Evolutionary conservation across 2,113 vertebrate genomes (phyloP).

Genomic region (Siniperca chuatsi): DNA sequence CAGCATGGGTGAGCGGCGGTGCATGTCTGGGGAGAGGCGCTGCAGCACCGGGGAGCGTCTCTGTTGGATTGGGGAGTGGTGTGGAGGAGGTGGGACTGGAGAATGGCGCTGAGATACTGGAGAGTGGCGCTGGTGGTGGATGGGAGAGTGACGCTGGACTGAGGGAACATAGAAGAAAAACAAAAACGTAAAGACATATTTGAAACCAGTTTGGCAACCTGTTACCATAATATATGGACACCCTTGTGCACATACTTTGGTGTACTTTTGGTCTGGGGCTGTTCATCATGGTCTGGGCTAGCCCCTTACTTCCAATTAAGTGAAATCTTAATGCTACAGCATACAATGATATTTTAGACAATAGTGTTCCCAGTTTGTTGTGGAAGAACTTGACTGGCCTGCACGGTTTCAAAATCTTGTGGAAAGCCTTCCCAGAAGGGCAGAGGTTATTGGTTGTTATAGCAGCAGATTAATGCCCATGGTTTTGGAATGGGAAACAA

Average conservation of each 20-base stretch:
- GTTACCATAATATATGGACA: neutral
- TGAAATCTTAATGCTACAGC: no score
- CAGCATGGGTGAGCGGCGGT: constrained; percentile 85
- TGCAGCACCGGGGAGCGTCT: constrained; percentile 89
- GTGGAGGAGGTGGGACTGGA: constrained; percentile 80
- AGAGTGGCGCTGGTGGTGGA: constrained; percentile 84
- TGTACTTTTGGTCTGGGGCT: neutral
- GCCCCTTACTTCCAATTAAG: neutral
- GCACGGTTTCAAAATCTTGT: no score
- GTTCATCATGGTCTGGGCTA: neutral
- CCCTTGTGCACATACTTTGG: neutral
- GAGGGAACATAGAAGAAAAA: constrained; percentile 32
- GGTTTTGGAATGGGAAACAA: no score
- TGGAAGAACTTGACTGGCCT: no score
- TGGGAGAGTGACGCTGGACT: constrained; percentile 91
- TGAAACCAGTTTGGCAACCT: neutral
- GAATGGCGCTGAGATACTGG: constrained; percentile 86
- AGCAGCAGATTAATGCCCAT: neutral
- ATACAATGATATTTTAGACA: no score
- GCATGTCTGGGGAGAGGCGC: constrained; percentile 87
- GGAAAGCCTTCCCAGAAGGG: no score
- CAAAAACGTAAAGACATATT: neutral
- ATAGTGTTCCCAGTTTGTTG: no score
- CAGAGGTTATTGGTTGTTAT: no score
- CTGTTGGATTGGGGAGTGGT: constrained; percentile 87